Conservation (phyloP, 2,113 vertebrate genomes). For the Hipposideros armiger region DNA sequence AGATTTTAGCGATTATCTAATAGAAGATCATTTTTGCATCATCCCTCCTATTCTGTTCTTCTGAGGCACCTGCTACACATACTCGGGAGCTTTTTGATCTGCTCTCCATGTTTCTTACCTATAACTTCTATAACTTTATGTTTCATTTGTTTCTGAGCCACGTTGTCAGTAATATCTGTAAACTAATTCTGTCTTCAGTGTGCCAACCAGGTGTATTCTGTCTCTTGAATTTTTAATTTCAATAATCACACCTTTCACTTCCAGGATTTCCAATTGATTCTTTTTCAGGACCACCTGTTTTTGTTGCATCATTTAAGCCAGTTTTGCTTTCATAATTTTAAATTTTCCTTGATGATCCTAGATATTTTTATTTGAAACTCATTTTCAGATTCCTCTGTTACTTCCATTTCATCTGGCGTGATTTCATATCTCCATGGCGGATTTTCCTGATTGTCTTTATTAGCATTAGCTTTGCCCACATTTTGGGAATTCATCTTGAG, state of each 20-base stretch:
- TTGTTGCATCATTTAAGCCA: background rate
- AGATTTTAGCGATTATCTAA: background rate
- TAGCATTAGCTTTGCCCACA: background rate
- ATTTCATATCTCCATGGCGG: background rate
- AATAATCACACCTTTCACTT: background rate
- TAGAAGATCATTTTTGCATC: background rate
- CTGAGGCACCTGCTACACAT: background rate
- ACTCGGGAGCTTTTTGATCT: background rate
- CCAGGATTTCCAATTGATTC: background rate
- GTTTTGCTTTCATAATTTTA: background rate
- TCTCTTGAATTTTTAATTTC: background rate
- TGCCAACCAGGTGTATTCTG: background rate
- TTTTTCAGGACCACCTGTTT: background rate
- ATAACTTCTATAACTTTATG: background rate
- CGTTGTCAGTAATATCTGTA: background rate
- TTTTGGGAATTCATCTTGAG: too few relatives aligned
- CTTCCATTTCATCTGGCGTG: background rate
- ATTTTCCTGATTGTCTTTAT: background rate
- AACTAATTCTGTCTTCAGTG: rapidly evolving
- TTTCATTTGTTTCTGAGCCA: background rate
- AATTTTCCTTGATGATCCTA: background rate
- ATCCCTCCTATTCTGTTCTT: background rate
- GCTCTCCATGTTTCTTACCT: background rate
- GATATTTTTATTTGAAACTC: background rate
- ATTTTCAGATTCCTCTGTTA: background rate